A percentile compares a stretch with the other conserved stretches of the same genome.
phyloP scores from a whole-genome alignment of 35 echinoderm and acorn worm genomes.

The Lytechinus pictus region DNA sequence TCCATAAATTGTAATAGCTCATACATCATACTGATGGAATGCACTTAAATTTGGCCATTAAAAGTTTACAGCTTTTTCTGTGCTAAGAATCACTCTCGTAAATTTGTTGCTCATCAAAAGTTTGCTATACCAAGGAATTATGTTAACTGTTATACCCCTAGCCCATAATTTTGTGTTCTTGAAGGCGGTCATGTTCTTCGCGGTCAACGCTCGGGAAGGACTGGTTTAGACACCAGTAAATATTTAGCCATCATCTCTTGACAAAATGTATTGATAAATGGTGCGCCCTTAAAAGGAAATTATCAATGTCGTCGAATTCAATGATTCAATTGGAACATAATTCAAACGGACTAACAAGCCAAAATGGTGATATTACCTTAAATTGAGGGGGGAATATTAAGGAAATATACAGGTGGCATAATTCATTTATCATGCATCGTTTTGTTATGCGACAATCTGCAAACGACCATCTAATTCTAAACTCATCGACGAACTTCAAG shows the following conservation, averaged over 20 bases:
- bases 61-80: constrained; percentile 18
- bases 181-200: not conserved
- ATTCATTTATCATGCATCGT: no score
- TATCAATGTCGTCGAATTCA: no score
- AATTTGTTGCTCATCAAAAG: constrained; percentile 14
- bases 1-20: constrained; percentile 34
- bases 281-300: not conserved
- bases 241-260: not conserved
- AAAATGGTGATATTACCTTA: no score
- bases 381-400: no score
- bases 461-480: no score
- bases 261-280: not conserved
- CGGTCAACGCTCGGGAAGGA: not conserved
- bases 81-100: constrained; percentile 24
- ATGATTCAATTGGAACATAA: no score
- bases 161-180: not conserved
- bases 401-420: no score
- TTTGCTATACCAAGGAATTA: not conserved
- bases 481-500: no score
- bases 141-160: not conserved
- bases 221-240: not conserved
- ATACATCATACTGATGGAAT: constrained; percentile 38
- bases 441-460: no score
- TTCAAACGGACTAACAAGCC: no score
- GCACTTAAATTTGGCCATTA: constrained; percentile 32